Evolutionary conservation across 2,888 invertebrate species (phyloP), one percentile per base, ranked within the genome.

Genomic region (Herminia tarsipennalis): DNA sequence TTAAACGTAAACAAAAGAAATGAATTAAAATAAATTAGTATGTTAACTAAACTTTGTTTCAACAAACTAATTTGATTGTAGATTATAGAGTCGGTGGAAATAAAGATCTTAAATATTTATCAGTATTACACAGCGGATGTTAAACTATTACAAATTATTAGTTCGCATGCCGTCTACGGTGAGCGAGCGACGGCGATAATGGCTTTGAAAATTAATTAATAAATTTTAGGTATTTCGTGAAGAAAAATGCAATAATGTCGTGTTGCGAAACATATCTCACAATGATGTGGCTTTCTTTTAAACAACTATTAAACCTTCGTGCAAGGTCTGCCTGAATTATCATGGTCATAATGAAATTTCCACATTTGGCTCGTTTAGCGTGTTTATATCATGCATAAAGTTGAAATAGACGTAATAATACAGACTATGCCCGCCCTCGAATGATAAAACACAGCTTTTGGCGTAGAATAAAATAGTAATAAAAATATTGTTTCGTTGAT

Each of bases 341-440:
- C 64, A 66, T 47, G 35, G 53, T 50, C 42, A 50, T 56, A 56
- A 64, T 56, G 68, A 64, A 56, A 67, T 64, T 67, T 54, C 20
- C 45, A 64, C 61, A 68, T 65, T 60, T 48, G 44, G 14, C 38
- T 45, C 42, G 29, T 53, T 47, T 41, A 34, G 28, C 37, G 34
- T 64, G 56, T 65, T 68, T 65, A 67, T 68, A 47, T 48, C 56
- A 45, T 45, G 45, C 56, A 44, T 65, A 60, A 60, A 64, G 44
- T 46, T 56, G 54, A 10, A 64, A 65, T 56, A 56, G 65, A 46
- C 37, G 48, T 60, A 60, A 50, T 63, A 58, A 63, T 51, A 49
- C 48, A 47, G 50, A 36, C 43, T 28, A 43, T 39, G 38, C 32
- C 42, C 20, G 30, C 47, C 36, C 33, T 43, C 30, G 28, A 38